A percentile compares a stretch with the other conserved stretches of the same genome.
These are phyloP conservation scores for Herminia tarsipennalis DNA, from an alignment of 2,888 invertebrate genomes.

Conservation along the genomic window DNA sequence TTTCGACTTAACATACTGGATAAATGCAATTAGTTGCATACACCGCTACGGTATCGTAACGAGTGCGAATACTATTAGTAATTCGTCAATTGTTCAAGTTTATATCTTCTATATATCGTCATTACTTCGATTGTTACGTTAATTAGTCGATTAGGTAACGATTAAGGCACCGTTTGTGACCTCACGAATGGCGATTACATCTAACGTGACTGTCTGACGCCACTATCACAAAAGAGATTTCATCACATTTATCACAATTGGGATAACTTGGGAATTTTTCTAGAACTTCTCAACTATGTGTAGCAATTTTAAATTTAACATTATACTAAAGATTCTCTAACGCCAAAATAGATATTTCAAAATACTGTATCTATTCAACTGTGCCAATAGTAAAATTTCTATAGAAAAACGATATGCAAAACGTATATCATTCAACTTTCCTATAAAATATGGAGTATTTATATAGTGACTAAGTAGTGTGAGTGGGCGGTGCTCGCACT, in stretches of 20 bases:
- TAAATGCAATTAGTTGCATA: conserved; percentile 78
- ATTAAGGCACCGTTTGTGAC: conserved; percentile 62
- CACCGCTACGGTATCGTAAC: conserved; percentile 64
- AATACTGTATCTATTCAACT: conserved; percentile 37
- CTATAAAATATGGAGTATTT: conserved; percentile 57
- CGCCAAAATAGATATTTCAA: conserved; percentile 40
- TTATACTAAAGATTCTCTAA: conserved; percentile 35
- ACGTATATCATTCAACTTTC: conserved; percentile 34
- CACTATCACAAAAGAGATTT: conserved; percentile 83
- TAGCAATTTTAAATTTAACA: conserved; percentile 41
- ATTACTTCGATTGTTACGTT: conserved; percentile 46
- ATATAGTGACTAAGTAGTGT: conserved; percentile 32
- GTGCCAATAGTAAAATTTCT: conserved; percentile 43
- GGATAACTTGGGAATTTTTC: conserved; percentile 68
- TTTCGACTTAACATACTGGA: conserved; percentile 72
- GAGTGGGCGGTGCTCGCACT: conserved; percentile 40
- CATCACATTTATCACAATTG: conserved; percentile 83
- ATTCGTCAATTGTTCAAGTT: conserved; percentile 62
- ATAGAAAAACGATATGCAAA: conserved; percentile 52
- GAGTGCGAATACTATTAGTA: conserved; percentile 71
- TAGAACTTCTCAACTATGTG: conserved; percentile 44
- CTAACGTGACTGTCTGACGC: conserved; percentile 80
- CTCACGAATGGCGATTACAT: conserved; percentile 67
- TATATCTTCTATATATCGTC: conserved; percentile 48
- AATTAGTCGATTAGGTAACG: conserved; percentile 69